Evolutionary conservation across 2,113 vertebrate species (phyloP).

Genomic region (Proterorhinus semilunaris): DNA sequence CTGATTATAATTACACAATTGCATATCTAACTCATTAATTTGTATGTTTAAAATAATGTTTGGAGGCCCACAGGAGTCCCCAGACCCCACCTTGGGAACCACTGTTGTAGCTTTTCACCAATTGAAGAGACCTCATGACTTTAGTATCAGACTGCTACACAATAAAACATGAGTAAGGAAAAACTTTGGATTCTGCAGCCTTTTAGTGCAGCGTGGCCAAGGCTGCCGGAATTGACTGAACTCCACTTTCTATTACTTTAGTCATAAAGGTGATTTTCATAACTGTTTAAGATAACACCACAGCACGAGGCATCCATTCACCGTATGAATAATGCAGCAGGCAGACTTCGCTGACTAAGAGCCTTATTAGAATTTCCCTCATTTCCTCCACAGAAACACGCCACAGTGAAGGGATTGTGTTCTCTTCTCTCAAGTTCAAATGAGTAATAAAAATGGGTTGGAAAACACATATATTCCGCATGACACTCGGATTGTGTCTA

Average conservation of each 20-base stretch:
- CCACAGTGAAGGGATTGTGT: constrained; percentile 29
- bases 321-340: constrained; percentile 57
- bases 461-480: constrained; percentile 50
- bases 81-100: too few relatives aligned
- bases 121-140: too few relatives aligned
- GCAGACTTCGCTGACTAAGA: constrained; percentile 35
- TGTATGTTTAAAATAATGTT: too few relatives aligned
- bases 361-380: constrained; percentile 50
- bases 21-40: too few relatives aligned
- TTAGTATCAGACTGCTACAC: too few relatives aligned
- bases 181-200: too few relatives aligned
- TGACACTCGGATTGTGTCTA: constrained; percentile 48
- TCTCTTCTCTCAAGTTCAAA: constrained; percentile 28
- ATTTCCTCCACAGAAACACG: constrained; percentile 45
- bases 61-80: too few relatives aligned
- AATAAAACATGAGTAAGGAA: too few relatives aligned
- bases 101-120: too few relatives aligned
- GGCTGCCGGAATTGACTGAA: too few relatives aligned
- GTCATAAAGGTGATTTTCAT: constrained; percentile 48
- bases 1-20: too few relatives aligned
- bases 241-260: background rate
- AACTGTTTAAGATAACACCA: constrained; percentile 63
- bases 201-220: too few relatives aligned
- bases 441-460: constrained; percentile 24
- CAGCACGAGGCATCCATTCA: constrained; percentile 40